These are phyloP conservation scores for Protobothrops flavoviridis DNA, from an alignment of 2,113 vertebrate genomes.

Conservation along the genomic window DNA sequence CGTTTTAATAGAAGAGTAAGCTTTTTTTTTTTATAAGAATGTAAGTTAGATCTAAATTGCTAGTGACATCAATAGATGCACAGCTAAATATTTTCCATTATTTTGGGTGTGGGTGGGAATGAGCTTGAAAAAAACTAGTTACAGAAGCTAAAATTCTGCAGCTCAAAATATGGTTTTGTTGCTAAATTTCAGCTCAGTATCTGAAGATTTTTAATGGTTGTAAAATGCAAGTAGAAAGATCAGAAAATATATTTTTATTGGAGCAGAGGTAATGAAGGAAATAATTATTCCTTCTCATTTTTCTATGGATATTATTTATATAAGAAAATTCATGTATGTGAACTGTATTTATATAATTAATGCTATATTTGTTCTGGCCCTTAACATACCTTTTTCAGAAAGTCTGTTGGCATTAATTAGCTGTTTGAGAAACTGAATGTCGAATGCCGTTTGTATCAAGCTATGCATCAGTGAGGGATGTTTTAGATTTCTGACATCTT, in stretches of 20 bases:
- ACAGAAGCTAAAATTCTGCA: background rate
- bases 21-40: background rate
- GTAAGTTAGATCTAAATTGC: background rate
- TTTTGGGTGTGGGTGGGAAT: background rate
- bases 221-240: background rate
- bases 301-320: background rate
- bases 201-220: background rate
- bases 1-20: background rate
- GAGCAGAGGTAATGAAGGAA: background rate
- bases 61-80: background rate
- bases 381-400: background rate
- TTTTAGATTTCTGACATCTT: background rate
- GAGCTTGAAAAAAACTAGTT: background rate
- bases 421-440: background rate
- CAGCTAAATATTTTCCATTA: background rate
- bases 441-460: background rate
- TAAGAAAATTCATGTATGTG: background rate
- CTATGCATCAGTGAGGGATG: background rate
- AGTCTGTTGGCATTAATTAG: background rate
- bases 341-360: background rate
- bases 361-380: background rate
- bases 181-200: background rate
- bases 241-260: background rate
- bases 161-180: background rate
- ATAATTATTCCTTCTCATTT: background rate